Evolutionary conservation across 1,140 invertebrate species (phyloP).

Genomic region (Papilio aristodemus): DNA sequence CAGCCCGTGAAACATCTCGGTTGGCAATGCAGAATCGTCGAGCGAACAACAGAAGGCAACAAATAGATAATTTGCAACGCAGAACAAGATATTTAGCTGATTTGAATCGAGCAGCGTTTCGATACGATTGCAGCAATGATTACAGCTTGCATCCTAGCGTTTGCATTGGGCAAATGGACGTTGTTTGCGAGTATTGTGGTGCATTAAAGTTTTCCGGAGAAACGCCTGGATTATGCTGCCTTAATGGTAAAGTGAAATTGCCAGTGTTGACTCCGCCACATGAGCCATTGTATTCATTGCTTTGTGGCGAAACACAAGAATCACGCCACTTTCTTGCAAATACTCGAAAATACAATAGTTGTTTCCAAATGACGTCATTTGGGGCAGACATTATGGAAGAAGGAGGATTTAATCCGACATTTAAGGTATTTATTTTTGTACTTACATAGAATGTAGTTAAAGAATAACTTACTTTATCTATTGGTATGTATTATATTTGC

Average conservation of each 20-base stretch:
- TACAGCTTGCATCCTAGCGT: constrained; percentile 53
- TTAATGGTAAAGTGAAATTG: constrained; percentile 47
- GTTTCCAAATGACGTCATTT: constrained; percentile 51
- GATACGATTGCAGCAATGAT: constrained; percentile 60
- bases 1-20: constrained; percentile 59
- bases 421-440: background rate
- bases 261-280: constrained; percentile 39
- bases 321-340: constrained; percentile 52
- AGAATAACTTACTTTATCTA: too few relatives aligned
- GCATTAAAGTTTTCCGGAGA: constrained; percentile 57
- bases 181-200: constrained; percentile 50
- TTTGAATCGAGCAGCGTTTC: constrained; percentile 48
- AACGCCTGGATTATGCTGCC: constrained; percentile 42
- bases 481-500: background rate
- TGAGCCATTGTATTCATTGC: constrained; percentile 45
- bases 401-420: constrained; percentile 38
- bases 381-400: constrained; percentile 47
- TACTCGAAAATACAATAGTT: constrained; percentile 49
- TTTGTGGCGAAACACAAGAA: constrained; percentile 43
- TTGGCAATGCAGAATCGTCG: constrained; percentile 55
- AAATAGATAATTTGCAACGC: constrained; percentile 55
- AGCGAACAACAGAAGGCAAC: constrained; percentile 51
- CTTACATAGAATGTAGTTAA: too few relatives aligned
- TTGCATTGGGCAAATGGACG: constrained; percentile 47
- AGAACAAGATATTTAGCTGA: constrained; percentile 53